A percentile compares a stretch with the other conserved stretches of the same genome.
These are phyloP conservation scores for Thamnophis elegans DNA, from an alignment of 2,797 vertebrate genomes.

Conservation along the genomic window DNA sequence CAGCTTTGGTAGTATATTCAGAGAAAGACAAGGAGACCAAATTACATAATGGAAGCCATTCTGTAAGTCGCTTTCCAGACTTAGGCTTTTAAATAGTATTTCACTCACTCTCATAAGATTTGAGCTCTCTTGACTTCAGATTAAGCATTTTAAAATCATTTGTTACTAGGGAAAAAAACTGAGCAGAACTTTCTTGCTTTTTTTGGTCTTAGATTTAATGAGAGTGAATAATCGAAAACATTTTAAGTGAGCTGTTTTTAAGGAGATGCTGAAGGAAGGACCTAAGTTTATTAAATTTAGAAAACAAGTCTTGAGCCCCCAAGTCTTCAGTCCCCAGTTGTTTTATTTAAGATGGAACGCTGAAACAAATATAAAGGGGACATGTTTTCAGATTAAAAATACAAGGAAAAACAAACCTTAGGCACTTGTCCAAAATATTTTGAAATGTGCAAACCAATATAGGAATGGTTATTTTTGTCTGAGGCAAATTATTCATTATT, in stretches of 20 bases:
- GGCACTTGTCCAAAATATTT: not conserved
- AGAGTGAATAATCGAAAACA: not conserved
- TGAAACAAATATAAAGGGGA: not conserved
- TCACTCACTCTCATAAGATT: not conserved
- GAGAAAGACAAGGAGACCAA: slow-evolving; percentile 61
- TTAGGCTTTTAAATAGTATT: slow-evolving; percentile 63
- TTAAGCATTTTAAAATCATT: slow-evolving; percentile 5
- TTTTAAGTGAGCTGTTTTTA: not conserved
- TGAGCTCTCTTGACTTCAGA: not conserved
- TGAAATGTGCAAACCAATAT: not conserved
- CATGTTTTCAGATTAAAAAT: not conserved
- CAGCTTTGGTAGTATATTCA: slow-evolving; percentile 63
- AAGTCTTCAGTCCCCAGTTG: not conserved
- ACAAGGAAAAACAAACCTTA: not conserved
- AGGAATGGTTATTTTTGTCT: not conserved
- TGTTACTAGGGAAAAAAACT: not conserved
- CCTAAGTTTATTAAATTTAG: not conserved
- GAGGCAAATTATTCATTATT: not conserved
- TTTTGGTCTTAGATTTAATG: not conserved
- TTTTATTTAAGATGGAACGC: not conserved
- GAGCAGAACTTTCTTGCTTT: not conserved
- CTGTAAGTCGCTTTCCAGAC: slow-evolving; percentile 50
- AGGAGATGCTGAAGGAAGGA: not conserved
- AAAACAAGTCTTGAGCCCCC: not conserved
- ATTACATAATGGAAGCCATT: slow-evolving; percentile 59